These are phyloP conservation scores for Spicauda simplicius DNA, from an alignment of 2,888 invertebrate species.

Conservation along the genomic window DNA sequence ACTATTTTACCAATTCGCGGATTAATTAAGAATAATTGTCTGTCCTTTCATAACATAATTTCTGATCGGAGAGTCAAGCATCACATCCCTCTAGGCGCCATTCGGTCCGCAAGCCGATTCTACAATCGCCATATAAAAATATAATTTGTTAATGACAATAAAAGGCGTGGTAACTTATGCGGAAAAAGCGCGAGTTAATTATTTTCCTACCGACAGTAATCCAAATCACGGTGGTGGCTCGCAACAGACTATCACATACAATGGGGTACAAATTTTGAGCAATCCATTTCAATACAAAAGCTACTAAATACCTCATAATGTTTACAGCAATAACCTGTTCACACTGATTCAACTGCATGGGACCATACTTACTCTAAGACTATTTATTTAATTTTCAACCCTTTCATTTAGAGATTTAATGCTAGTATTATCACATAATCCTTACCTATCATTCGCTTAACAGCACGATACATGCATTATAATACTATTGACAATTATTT, in stretches of 20 bases:
- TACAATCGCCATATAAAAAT: slow-evolving; percentile 38
- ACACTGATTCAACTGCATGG: slow-evolving; percentile 1
- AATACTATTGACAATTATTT: not conserved
- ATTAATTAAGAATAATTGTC: too few relatives aligned
- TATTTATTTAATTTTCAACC: too few relatives aligned
- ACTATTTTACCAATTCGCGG: too few relatives aligned
- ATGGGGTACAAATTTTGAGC: slow-evolving; percentile 66
- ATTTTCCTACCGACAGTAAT: not conserved
- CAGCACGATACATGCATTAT: not conserved
- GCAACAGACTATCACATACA: slow-evolving; percentile 56
- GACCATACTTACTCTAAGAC: not conserved
- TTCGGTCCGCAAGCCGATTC: slow-evolving; percentile 4
- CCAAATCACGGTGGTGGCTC: not conserved
- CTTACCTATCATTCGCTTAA: too few relatives aligned
- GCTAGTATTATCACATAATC: too few relatives aligned
- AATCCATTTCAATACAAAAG: slow-evolving; percentile 47
- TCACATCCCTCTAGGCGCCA: slow-evolving; percentile 2
- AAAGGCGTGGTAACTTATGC: slow-evolving; percentile 54
- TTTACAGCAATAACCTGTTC: slow-evolving; percentile 12
- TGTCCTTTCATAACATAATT: too few relatives aligned
- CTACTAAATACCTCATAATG: slow-evolving; percentile 38
- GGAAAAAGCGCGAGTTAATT: slow-evolving; percentile 23
- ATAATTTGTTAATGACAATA: slow-evolving; percentile 42
- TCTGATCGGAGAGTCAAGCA: not conserved
- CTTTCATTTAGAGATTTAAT: too few relatives aligned